Conservation (phyloP, 2,113 vertebrate species). For the Oreocharis arfaki region DNA sequence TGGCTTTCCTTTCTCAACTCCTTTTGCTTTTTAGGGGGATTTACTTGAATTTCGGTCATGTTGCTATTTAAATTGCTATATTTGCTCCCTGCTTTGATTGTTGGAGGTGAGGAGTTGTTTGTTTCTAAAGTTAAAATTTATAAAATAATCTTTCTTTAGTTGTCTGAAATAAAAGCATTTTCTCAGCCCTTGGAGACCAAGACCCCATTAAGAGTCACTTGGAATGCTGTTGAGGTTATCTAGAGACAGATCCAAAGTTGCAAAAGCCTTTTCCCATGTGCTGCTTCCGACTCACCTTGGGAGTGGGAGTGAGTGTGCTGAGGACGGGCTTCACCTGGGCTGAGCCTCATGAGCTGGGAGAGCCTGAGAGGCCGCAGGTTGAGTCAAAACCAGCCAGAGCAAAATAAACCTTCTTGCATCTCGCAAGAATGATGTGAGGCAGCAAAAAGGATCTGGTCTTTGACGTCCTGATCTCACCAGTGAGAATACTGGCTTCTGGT, state of each 20-base stretch:
- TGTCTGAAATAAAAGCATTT: not conserved
- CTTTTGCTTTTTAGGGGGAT: not conserved
- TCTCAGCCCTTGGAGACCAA: not conserved
- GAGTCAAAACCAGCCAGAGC: not conserved
- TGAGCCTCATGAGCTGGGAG: not conserved
- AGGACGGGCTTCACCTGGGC: not conserved
- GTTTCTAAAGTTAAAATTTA: not conserved
- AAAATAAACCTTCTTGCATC: not conserved
- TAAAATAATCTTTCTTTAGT: rapidly evolving
- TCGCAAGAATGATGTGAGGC: not conserved
- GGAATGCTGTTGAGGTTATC: not conserved
- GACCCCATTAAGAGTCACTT: not conserved
- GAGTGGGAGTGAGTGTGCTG: not conserved
- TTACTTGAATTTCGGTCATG: not conserved
- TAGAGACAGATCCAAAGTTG: not conserved
- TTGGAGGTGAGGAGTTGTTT: not conserved
- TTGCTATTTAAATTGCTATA: not conserved
- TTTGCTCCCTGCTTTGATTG: not conserved
- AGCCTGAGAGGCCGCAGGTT: not conserved
- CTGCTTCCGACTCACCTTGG: not conserved
- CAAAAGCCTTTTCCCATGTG: not conserved
- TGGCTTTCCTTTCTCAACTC: not conserved
- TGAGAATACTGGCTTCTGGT: not conserved
- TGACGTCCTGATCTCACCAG: not conserved
- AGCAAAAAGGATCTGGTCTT: not conserved